Conservation (phyloP, 2,113 vertebrate genomes). For the Ciconia boyciana region DNA sequence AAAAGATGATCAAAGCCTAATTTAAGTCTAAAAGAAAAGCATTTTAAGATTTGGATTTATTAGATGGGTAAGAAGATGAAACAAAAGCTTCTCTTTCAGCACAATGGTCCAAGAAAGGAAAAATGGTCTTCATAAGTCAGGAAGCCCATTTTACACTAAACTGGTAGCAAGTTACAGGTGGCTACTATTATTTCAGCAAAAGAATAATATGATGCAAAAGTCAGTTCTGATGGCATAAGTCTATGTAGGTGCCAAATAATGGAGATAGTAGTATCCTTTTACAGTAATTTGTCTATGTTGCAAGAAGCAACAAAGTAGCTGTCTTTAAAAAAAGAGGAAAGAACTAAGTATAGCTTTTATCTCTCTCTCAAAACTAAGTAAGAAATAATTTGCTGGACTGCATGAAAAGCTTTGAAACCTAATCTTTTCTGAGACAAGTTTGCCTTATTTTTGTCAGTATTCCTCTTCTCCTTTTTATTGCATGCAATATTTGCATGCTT, state of each 20-base stretch:
- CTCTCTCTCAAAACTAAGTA: background rate
- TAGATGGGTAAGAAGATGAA: background rate
- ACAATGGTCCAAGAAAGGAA: background rate
- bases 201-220: background rate
- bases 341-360: background rate
- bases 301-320: background rate
- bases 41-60: background rate
- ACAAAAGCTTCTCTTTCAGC: background rate
- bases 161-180: background rate
- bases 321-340: background rate
- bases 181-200: background rate
- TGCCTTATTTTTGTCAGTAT: background rate
- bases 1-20: background rate
- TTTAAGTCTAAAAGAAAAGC: background rate
- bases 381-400: background rate
- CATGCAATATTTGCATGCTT: background rate
- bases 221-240: background rate
- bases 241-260: background rate
- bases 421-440: background rate
- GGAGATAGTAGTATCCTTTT: background rate
- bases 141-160: background rate
- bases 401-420: background rate
- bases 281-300: background rate
- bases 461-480: background rate
- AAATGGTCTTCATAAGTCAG: background rate